Base-by-base conservation (phyloP, 2,113 vertebrate genomes). In the Poecile atricapillus region DNA sequence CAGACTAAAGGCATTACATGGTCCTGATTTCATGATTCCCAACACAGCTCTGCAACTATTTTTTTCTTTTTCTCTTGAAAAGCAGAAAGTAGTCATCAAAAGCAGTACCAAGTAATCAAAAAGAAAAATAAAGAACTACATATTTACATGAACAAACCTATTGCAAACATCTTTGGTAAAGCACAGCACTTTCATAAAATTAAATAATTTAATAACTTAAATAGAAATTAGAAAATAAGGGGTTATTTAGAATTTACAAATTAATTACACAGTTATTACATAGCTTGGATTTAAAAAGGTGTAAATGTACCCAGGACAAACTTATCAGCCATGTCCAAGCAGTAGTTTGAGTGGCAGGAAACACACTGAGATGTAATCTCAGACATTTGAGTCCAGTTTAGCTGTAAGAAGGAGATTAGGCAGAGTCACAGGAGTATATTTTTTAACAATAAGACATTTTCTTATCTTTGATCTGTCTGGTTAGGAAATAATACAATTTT, bases 81-180 rank as follows among this genome's bases (percentile, higher is more conserved):
- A 75, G 47, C 15, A 82, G 47, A 81, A 91, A 73, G 75, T 0
- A 70, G n/a, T 31, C 17, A 70, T 74, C 75, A 92, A 86, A 94
- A 80, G 5, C 28, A 95, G 15, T 4, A 86, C 8, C 27, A 83
- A 50, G 10, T 18, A 82, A 25, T 44, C 18, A 91, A 70, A 69
- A 22, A 50, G 2, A 50, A 8, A 63, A 35, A 65, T 7, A 28
- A 30, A 46, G 2, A 55, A 22, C 10, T 23, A 11, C 0, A 2
- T 6, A 43, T 80, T 49, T 35, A 53, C n/a, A 71, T 2, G 5
- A 55, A 53, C 2, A 8, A 75, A 31, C 3, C 6, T 20, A 21
- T 12, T 52, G 12, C 11, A 83, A 78, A 44, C 8, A 47, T 7
- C 31, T 76, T 25, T 23, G 30, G 22, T 67, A 78, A 91, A 55